Conservation (phyloP, 2,113 vertebrate species). For the Acanthisitta chloris region DNA sequence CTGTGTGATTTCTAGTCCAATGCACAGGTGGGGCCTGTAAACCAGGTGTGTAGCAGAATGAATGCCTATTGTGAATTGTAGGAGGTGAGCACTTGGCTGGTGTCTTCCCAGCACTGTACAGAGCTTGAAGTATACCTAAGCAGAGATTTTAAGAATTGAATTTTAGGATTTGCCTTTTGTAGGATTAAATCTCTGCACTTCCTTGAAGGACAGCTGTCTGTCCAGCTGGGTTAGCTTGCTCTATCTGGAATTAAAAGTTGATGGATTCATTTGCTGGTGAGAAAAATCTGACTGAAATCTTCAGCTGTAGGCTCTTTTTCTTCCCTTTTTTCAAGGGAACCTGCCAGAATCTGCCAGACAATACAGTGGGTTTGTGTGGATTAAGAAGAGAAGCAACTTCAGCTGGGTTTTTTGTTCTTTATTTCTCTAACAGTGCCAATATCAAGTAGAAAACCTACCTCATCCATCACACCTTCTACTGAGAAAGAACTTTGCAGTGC, state of each 20-base stretch:
- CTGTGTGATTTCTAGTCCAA: neutral
- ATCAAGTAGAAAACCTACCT: slow-evolving; percentile 33
- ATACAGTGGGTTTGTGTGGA: neutral
- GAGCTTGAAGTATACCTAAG: neutral
- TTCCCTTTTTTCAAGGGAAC: neutral
- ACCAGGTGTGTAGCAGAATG: neutral
- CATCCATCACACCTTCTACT: neutral
- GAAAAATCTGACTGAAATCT: neutral
- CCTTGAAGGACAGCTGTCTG: neutral
- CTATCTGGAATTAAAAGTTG: neutral
- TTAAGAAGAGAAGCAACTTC: neutral
- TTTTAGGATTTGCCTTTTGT: neutral
- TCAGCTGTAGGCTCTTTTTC: neutral
- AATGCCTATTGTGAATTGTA: neutral
- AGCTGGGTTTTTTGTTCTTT: neutral
- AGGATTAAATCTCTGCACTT: neutral
- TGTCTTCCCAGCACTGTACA: accelerated
- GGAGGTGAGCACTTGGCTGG: neutral
- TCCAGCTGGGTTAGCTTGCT: neutral
- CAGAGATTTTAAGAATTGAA: neutral
- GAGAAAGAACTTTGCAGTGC: neutral
- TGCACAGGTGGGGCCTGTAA: too few relatives aligned
- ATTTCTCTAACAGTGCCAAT: neutral
- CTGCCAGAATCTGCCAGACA: neutral
- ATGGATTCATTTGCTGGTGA: neutral